Conservation (phyloP, 30 jellyfish, hydroid and myxozoan species). For the Hydractinia echinata region DNA sequence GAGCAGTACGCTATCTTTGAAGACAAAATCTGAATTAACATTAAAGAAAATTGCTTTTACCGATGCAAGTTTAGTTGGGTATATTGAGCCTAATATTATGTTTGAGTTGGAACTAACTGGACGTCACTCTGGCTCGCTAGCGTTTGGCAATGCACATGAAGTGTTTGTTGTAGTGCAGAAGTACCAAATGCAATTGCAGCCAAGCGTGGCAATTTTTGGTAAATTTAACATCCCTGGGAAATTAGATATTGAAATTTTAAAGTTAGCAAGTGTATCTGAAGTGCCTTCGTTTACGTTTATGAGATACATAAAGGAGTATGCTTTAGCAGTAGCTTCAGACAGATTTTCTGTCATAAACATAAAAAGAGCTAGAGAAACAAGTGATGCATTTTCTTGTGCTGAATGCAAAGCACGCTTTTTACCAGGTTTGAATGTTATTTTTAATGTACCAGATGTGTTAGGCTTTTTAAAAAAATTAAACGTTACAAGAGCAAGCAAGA, state of each 20-base stretch:
- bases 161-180: conserved; percentile 25
- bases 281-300: conserved; percentile 27
- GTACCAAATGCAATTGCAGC: conserved; percentile 10
- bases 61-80: conserved; percentile 22
- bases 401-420: conserved; percentile 25
- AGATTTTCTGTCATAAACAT: conserved; percentile 19
- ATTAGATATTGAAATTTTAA: background rate
- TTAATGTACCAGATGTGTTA: conserved; percentile 16
- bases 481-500: background rate
- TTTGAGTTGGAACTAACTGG: conserved; percentile 32
- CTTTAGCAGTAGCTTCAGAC: conserved; percentile 29
- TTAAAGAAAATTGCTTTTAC: conserved; percentile 12
- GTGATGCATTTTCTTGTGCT: conserved; percentile 23
- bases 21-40: conserved; percentile 29
- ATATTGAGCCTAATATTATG: conserved; percentile 35
- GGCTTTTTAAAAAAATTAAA: conserved; percentile 12
- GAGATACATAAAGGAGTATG: conserved; percentile 6
- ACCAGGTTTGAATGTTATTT: conserved; percentile 27
- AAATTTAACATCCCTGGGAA: conserved; percentile 5
- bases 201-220: conserved; percentile 35
- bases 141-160: conserved; percentile 8
- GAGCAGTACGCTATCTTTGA: conserved; percentile 21
- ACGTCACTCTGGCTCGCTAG: conserved; percentile 16
- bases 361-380: conserved; percentile 27
- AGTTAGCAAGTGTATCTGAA: background rate